Conservation (phyloP, 2,797 vertebrate genomes). For the Rhinichthys osculus region DNA sequence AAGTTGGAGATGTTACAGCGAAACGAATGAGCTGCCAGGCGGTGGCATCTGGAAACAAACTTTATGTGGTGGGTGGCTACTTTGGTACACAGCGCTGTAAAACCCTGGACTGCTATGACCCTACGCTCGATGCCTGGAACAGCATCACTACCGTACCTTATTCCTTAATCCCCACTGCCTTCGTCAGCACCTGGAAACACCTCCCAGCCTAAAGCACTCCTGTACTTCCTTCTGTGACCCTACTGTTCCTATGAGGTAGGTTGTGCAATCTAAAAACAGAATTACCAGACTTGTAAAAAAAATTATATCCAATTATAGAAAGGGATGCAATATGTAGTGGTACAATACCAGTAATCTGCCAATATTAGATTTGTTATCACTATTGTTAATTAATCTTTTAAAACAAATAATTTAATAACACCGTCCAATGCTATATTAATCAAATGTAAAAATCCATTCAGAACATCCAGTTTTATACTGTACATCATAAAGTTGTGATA, state of each 20-base stretch:
- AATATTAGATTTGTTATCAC: not conserved
- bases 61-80: conserved; percentile 98
- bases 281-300: not conserved
- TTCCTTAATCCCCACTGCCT: conserved; percentile 96
- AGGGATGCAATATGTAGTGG: not conserved
- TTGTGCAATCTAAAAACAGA: not conserved
- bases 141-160: conserved; percentile 99
- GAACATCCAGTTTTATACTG: not conserved
- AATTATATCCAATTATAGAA: not conserved
- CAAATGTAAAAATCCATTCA: not conserved
- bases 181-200: conserved; percentile 99
- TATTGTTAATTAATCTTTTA: not conserved
- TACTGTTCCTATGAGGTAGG: conserved; percentile 69
- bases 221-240: conserved; percentile 34
- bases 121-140: conserved; percentile 94
- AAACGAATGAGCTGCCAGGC: conserved; percentile 99
- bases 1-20: conserved; percentile 97
- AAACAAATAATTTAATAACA: not conserved
- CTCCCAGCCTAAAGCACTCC: conserved; percentile 86
- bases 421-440: not conserved
- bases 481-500: not conserved
- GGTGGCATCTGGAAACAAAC: conserved; percentile 96
- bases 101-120: conserved; percentile 97
- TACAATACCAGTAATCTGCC: not conserved
- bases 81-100: conserved; percentile 98